Base-by-base conservation (phyloP, 2,797 vertebrate genomes). In the Sylvilagus floridanus region DNA sequence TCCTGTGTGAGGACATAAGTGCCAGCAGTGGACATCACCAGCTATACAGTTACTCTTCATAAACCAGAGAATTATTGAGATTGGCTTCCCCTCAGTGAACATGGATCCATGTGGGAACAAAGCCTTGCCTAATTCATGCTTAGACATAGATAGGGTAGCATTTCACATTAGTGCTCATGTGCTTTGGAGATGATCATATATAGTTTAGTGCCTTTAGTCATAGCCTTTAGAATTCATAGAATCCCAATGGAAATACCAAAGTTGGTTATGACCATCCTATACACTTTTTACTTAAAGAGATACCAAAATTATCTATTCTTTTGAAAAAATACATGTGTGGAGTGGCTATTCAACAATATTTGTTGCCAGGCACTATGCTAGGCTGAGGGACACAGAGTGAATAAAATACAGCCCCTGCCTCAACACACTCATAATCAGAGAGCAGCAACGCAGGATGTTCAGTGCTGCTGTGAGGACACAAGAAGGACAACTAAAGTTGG, bases 241-340 rank as follows among this genome's bases (percentile, higher is more conserved):
- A 81, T 84, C 78, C 93, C 4, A 9, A 4, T 35, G 17, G 24
- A 91, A 57, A 72, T 32, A 42, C 6, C 76, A 35, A 77, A 90
- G 14, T 73, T 90, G 69, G 63, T 57, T 52, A n/a, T 52, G 52
- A 13, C 30, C 63, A 47, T 22, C 10, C 0, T 16, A 93, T 83
- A 24, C 11, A 24, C 7, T 75, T 88, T 42, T 12, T 42, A 72
- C 35, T 77, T 86, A 60, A 47, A 77, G 50, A 4, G 8, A 22
- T 90, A 26, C 62, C n/a, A 26, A 84, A 91, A 81, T 35, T 35
- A 62, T 47, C 7, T 47, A 66, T 82, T 87, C 17, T 21, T 75
- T 95, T 50, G 22, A 91, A 69, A 89, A 57, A 87, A 54, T 62
- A 21, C 24, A 52, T 88, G 75, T 69, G 24, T 66, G 21, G n/a